A percentile compares a stretch with the other conserved stretches of the same genome.
Conservation (phyloP, 37 sponge, comb jelly and placozoan genomes). For the Spongia lamella region DNA sequence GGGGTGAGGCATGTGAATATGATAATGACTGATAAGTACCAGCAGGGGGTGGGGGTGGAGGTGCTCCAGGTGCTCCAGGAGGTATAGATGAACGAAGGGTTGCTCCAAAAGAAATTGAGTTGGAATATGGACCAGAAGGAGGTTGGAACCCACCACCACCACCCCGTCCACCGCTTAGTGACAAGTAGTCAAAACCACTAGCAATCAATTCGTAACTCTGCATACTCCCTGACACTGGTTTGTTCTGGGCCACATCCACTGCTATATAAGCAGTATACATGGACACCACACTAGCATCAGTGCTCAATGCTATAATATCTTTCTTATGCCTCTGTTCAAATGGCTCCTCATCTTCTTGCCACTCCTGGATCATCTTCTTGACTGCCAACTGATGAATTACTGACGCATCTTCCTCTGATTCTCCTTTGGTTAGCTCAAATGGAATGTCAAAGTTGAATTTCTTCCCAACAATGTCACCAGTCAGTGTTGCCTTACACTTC, state of each 20-base stretch:
- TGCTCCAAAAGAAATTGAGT: no score
- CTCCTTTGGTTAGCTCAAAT: conserved; percentile 1
- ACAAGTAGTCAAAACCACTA: no score
- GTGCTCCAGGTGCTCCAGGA: no score
- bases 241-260: conserved; percentile 44
- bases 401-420: background rate
- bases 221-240: conserved; percentile 45
- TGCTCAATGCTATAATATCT: conserved; percentile 32
- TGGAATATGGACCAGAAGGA: no score
- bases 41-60: no score
- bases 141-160: no score
- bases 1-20: no score
- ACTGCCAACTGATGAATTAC: conserved; percentile 45
- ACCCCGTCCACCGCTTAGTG: no score
- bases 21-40: no score
- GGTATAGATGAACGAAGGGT: no score
- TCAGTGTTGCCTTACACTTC: conserved; percentile 14
- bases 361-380: conserved; percentile 33
- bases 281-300: conserved; percentile 40
- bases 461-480: conserved; percentile 22
- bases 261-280: conserved; percentile 53
- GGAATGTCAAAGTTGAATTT: conserved; percentile 22
- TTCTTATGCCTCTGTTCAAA: conserved; percentile 13
- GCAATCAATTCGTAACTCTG: conserved; percentile 18
- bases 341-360: conserved; percentile 5